Evolutionary conservation across 2,797 vertebrate species (phyloP).

Genomic region (Danio aesculapii): DNA sequence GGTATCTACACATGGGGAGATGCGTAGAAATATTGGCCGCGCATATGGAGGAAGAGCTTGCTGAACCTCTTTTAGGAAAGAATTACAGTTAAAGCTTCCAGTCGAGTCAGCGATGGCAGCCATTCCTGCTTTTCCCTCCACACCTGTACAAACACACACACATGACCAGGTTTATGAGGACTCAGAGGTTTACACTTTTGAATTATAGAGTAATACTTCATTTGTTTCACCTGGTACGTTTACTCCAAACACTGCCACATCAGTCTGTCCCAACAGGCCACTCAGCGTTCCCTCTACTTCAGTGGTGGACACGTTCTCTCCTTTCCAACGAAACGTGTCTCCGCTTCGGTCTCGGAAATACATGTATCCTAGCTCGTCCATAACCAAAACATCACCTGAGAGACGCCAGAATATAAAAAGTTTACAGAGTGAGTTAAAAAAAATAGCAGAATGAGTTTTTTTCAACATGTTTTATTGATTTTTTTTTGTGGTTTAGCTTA

Average conservation of each 20-base stretch:
- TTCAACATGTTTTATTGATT: too few species aligned
- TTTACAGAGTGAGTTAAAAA: too few species aligned
- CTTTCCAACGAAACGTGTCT: slow-evolving; percentile 91
- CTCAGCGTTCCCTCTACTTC: slow-evolving; percentile 89
- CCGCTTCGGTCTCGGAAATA: slow-evolving; percentile 89
- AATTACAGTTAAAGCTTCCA: slow-evolving; percentile 76
- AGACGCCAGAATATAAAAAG: slow-evolving; percentile 10
- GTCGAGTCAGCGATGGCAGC: slow-evolving; percentile 81
- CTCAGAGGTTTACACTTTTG: background rate
- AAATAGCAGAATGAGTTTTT: too few species aligned
- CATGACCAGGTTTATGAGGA: background rate
- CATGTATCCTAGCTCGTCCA: slow-evolving; percentile 91
- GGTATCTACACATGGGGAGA: slow-evolving; percentile 85
- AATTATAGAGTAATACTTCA: background rate
- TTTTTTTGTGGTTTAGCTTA: too few species aligned
- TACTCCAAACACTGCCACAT: slow-evolving; percentile 88
- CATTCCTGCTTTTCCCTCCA: slow-evolving; percentile 91
- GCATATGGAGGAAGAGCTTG: slow-evolving; percentile 87
- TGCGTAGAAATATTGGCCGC: slow-evolving; percentile 86
- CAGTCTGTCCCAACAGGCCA: slow-evolving; percentile 81
- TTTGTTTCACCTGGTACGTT: slow-evolving; percentile 78
- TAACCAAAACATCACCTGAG: slow-evolving; percentile 87
- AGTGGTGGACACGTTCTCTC: slow-evolving; percentile 89
- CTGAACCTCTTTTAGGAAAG: slow-evolving; percentile 78
- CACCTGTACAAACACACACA: slow-evolving; percentile 74